phyloP scores from a whole-genome alignment of 2,888 invertebrate genomes.

The Drosophila cracens region DNA sequence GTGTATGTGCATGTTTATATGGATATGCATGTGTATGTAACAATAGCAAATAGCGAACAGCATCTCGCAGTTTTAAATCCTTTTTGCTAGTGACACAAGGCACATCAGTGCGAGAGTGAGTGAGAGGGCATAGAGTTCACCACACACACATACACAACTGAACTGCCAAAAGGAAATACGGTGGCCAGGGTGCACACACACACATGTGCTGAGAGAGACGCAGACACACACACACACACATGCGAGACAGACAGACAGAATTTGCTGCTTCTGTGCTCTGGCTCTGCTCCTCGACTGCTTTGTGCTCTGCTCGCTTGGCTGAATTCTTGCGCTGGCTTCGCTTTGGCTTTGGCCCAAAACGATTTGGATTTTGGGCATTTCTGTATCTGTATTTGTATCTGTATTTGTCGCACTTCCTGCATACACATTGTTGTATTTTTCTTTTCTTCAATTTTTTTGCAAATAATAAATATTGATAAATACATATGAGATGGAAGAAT shows the following conservation, averaged over 20 bases:
- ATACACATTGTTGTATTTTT: slow-evolving; percentile 34
- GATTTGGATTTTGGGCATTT: slow-evolving; percentile 66
- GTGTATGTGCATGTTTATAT: slow-evolving; percentile 5
- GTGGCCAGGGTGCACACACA: slow-evolving; percentile 50
- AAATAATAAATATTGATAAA: slow-evolving; percentile 66
- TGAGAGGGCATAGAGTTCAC: slow-evolving; percentile 58
- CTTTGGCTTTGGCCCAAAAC: slow-evolving; percentile 65
- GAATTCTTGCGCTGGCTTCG: slow-evolving; percentile 65
- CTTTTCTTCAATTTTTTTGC: slow-evolving; percentile 23
- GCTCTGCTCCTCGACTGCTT: slow-evolving; percentile 26
- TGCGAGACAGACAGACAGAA: slow-evolving; percentile 47
- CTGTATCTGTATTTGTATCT: slow-evolving; percentile 74
- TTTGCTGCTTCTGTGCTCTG: slow-evolving; percentile 33
- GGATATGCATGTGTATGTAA: slow-evolving; percentile 10
- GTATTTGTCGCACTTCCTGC: slow-evolving; percentile 78
- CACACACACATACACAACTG: slow-evolving; percentile 39
- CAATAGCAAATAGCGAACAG: slow-evolving; percentile 44
- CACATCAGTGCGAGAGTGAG: slow-evolving; percentile 7
- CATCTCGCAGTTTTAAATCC: slow-evolving; percentile 55
- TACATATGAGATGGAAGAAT: slow-evolving; percentile 36
- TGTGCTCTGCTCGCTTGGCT: slow-evolving; percentile 63
- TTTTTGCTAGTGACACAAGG: slow-evolving; percentile 36
- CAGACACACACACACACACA: slow-evolving; percentile 12
- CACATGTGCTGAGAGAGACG: slow-evolving; percentile 17
- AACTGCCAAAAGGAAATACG: slow-evolving; percentile 75